Evolutionary conservation across 2,113 vertebrate genomes (phyloP).

Genomic region (Ptilonorhynchus violaceus): DNA sequence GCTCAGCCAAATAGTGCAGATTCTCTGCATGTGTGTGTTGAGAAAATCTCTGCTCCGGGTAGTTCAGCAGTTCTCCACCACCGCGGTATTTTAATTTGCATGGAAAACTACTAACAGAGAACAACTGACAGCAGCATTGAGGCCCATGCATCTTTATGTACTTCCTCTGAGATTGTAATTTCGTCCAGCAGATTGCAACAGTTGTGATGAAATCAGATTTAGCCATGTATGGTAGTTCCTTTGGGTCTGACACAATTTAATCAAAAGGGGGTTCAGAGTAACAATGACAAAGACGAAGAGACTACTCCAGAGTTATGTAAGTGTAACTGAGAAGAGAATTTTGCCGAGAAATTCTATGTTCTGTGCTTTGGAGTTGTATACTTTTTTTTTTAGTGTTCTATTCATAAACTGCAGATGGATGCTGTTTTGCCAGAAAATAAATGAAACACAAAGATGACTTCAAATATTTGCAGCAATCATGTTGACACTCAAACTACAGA

Average conservation of each 20-base stretch:
- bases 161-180: constrained; percentile 22
- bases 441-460: neutral
- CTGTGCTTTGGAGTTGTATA: neutral
- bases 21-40: neutral
- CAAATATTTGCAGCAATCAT: neutral
- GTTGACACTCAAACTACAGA: constrained; percentile 2
- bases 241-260: neutral
- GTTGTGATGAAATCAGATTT: constrained; percentile 1
- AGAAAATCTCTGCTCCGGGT: neutral
- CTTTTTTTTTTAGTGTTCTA: neutral
- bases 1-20: neutral
- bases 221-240: neutral
- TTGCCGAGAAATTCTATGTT: neutral
- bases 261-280: neutral
- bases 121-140: neutral
- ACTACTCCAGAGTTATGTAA: neutral
- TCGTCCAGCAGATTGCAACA: constrained; percentile 20
- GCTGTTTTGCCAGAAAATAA: neutral
- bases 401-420: constrained; percentile 16
- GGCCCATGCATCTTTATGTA: neutral
- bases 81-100: neutral
- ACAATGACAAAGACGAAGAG: neutral
- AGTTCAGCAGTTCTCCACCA: neutral
- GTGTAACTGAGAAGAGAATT: neutral
- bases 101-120: neutral